Base-by-base conservation (phyloP, 2,797 vertebrate genomes). In the Mus spretus region DNA sequence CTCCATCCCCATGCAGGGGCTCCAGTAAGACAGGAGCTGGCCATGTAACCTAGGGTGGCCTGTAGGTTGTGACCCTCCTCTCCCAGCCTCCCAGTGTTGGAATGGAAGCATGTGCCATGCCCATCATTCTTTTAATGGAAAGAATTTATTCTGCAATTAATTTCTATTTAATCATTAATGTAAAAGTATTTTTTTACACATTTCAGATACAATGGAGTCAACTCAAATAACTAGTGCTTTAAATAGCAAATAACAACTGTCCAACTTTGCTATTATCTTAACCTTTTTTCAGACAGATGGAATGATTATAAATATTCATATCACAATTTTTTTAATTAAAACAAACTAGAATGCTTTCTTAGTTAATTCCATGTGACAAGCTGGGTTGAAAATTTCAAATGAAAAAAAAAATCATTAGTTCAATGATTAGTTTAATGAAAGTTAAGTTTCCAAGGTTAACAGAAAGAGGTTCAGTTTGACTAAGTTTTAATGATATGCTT, bases 321-420 rank as follows among this genome's bases (percentile, higher is more conserved):
- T 87, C 26, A 55, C 61, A 80, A 89, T 53, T 94, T n/a, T 61
- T 31, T 95, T 81, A 94, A 84, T 79, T 84, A 70, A 26, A 91
- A 75, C 86, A 83, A 95, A 81, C 61, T 79, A 26, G 44, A 83
- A 6, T 88, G 12, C 15, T 78, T 81, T 14, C 47, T 82, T 90
- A 94, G 12, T 96, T 63, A 83, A 34, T 74, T 10, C 55, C 81
- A 81, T 15, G 31, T 17, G 87, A 94, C 80, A 13, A 28, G 86
- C 88, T 92, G 55, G 47, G 85, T 34, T 74, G n/a, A 93, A 93
- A 91, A 81, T 12, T 81, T 90, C 53, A 96, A 94, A 31, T 50
- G 28, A 72, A 72, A 93, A 93, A 95, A 95, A 92, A 97, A 85
- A 72, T 72, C 50, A 72, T 57, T 74, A 34, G 44, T 85, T 85